Base-by-base conservation (phyloP, 2,888 invertebrate genomes). In the Hybos culiciformis region DNA sequence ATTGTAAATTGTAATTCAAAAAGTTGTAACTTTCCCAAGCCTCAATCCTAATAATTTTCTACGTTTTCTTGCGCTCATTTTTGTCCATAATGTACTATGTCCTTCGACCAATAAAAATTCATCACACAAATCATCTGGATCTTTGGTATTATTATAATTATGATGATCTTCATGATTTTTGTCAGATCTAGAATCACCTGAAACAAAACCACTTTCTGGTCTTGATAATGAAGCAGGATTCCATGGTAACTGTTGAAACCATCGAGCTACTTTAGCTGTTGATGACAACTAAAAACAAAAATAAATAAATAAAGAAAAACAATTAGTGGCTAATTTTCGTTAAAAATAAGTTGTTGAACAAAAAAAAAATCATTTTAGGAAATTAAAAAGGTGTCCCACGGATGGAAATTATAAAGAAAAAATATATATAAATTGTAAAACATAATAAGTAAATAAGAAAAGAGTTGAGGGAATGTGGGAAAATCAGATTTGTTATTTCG, bases 161-260 rank as follows among this genome's bases (percentile, higher is more conserved):
- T 51, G 49, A 51, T 70, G 68, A 45, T 69, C 68, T 51, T 70
- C 69, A 44, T 69, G 69, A 49, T 62, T 63, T 49, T 66, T 67
- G 51, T 72, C 72, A 14, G 71, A 71, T 44, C 70, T 71, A 43
- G 77, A 73, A 43, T 70, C 72, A 20, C 78, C 80, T 18, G 80
- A 80, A 26, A 83, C 73, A 63, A 83, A 84, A 11, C 83, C 83
- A 58, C 83, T 83, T 62, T 83, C 83, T 1, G 81, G 83, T 9
- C 82, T 70, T 9, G 83, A 83, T 44, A 80, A 68, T 14, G 80
- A 74, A 11, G 75, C 70, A 47, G 63, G 62, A 40, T 63, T 57
- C 63, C 64, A 65, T 40, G 64, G 66, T 51, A 81, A 68, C 50
- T 82, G 73, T 48, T 82, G 80, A 61, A 85, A 84, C 84, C 84